Evolutionary conservation across 2,888 invertebrate genomes (phyloP), one percentile per base, ranked within the genome.

Genomic region (Synergus umbraculus): DNA sequence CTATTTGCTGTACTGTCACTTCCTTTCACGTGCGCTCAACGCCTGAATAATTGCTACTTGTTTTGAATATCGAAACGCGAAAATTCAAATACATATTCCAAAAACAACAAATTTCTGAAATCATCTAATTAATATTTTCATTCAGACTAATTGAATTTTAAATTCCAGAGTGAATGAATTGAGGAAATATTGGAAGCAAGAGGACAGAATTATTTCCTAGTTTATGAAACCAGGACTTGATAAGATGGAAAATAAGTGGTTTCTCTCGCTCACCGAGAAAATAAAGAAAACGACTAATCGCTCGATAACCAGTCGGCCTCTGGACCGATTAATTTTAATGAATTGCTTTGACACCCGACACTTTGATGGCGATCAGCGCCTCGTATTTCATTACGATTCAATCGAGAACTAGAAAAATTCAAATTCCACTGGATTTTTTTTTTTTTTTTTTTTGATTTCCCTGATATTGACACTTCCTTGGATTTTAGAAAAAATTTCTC

Each of bases 241-340:
- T 58, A 58, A 58, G 58, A 58, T 54, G 54, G 2, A n/a, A 54
- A 54, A 54, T 54, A 54, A 54, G 54, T n/a, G n/a, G 54, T 54
- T 54, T 54, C 54, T n/a, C 54, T n/a, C 58, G 13, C 63, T 29
- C 63, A 13, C 10, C 29, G 13, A 63, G 10, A 63, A 63, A 29
- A 63, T 22, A 63, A 63, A 63, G 18, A 22, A 22, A 63, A 13
- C 13, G 29, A 79, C 79, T 86, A 88, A 89, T 87, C 83, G 85
- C 81, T 79, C 83, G 86, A 87, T 88, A 89, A 87, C 81, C 76
- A 81, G 80, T 49, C 81, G 85, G 83, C 84, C 85, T 86, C 85
- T 86, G 83, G 85, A 86, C 85, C 86, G 87, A 88, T 89, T 89
- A 86, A 88, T 88, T 89, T 85, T 83, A 90, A 90, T 84, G 85